A percentile compares a stretch with the other conserved stretches of the same genome.
phyloP scores from a whole-genome alignment of 2,797 vertebrate genomes.

The Holocentrus rufus region DNA sequence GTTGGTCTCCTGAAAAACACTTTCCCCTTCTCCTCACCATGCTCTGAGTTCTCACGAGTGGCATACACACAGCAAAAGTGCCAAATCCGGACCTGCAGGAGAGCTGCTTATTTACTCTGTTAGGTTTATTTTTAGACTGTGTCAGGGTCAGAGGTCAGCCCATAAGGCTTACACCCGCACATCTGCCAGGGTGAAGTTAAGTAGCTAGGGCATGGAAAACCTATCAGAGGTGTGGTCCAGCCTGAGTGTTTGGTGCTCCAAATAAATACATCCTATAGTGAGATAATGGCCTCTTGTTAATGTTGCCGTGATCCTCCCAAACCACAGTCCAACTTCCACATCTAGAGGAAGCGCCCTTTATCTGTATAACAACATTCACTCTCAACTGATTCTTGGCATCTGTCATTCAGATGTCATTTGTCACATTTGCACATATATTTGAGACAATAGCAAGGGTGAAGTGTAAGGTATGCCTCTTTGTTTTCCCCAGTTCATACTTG shows the following conservation, averaged over 20 bases:
- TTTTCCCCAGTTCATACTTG: not conserved
- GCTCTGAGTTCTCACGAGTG: conserved; percentile 43
- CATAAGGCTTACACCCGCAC: conserved; percentile 38
- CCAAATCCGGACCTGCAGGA: conserved; percentile 57
- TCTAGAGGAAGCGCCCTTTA: not conserved
- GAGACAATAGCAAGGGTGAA: too few species aligned
- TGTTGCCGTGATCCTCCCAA: not conserved
- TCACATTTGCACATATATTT: not conserved
- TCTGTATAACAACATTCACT: not conserved
- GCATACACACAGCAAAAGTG: conserved; percentile 27
- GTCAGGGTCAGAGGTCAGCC: conserved; percentile 62
- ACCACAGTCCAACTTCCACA: not conserved
- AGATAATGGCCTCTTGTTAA: conserved; percentile 26
- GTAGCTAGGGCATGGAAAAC: conserved; percentile 53
- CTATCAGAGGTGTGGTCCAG: conserved; percentile 47
- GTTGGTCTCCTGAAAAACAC: conserved; percentile 43
- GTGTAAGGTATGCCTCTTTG: not conserved
- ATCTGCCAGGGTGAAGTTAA: conserved; percentile 39
- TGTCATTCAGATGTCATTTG: not conserved
- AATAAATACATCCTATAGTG: conserved; percentile 6
- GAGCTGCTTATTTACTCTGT: conserved; percentile 61
- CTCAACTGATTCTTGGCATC: not conserved
- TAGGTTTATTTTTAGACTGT: conserved; percentile 69
- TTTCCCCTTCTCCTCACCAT: not conserved
- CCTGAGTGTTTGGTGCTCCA: not conserved